Percentiles rank a stretch among this genome's conserved stretches.
phyloP scores from a whole-genome alignment of 1,140 invertebrate species.

The Akabosia matsudoensis region DNA sequence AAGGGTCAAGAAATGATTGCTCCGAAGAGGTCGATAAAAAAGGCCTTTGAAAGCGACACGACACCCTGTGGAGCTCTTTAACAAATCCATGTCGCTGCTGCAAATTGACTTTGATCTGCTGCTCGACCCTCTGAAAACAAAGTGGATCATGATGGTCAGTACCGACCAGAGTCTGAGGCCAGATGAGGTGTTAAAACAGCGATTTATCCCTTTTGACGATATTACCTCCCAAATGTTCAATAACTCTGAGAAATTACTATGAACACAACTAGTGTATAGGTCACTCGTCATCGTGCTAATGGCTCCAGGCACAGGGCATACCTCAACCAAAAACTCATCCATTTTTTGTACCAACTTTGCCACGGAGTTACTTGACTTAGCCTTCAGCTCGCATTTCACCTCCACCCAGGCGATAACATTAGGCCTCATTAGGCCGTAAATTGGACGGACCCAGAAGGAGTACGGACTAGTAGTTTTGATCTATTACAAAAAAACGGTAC shows the following conservation, averaged over 20 bases:
- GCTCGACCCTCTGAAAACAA: not conserved
- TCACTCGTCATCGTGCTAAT: not conserved
- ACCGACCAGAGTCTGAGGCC: too few relatives aligned
- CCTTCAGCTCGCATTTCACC: not conserved
- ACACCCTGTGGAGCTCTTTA: not conserved
- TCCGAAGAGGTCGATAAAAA: not conserved
- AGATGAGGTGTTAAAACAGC: not conserved
- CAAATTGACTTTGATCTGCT: not conserved
- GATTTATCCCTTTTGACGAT: not conserved
- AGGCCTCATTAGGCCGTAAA: slow-evolving; percentile 10
- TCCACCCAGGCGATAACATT: not conserved
- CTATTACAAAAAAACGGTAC: not conserved
- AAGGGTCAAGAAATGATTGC: not conserved
- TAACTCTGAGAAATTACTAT: not conserved
- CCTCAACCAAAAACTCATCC: slow-evolving; percentile 8
- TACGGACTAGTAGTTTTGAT: not conserved
- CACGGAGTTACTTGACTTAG: not conserved
- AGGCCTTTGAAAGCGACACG: not conserved
- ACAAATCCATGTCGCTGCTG: not conserved
- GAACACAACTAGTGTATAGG: not conserved
- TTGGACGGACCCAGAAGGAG: not conserved
- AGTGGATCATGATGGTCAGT: not conserved
- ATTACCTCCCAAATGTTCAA: slow-evolving; percentile 21
- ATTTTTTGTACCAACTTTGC: not conserved
- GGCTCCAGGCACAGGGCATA: not conserved